Evolutionary conservation across 2,888 invertebrate species (phyloP).

Genomic region (Troides aeacus): DNA sequence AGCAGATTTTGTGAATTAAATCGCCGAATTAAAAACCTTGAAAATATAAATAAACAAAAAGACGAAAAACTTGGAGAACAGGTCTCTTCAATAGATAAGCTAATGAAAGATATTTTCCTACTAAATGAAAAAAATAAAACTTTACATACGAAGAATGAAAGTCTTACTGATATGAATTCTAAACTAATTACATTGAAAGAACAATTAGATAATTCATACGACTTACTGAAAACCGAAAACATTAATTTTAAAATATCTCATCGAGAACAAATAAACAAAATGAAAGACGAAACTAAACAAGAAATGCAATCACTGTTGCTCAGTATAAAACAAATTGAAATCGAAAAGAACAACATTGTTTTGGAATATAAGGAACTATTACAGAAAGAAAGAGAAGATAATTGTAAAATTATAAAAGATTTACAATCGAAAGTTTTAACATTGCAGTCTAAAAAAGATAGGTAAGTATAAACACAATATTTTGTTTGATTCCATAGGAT

Average conservation of each 20-base stretch:
- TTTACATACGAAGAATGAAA: slow-evolving; percentile 53
- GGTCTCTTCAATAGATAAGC: slow-evolving; percentile 47
- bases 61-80: slow-evolving; percentile 50
- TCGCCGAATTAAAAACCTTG: slow-evolving; percentile 40
- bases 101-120: slow-evolving; percentile 53
- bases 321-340: slow-evolving; percentile 63
- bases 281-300: slow-evolving; percentile 54
- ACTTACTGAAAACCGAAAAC: slow-evolving; percentile 50
- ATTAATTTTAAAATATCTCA: slow-evolving; percentile 44
- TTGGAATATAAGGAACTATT: slow-evolving; percentile 75
- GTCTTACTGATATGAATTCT: slow-evolving; percentile 48
- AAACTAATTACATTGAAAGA: slow-evolving; percentile 54
- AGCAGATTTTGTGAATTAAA: slow-evolving; percentile 40
- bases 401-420: slow-evolving; percentile 55
- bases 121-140: slow-evolving; percentile 61
- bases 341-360: slow-evolving; percentile 61
- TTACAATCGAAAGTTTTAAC: slow-evolving; percentile 56
- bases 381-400: slow-evolving; percentile 74
- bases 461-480: slow-evolving; percentile 44
- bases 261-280: slow-evolving; percentile 42
- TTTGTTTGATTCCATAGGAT: background rate
- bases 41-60: slow-evolving; percentile 44
- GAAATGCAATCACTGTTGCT: slow-evolving; percentile 68
- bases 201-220: slow-evolving; percentile 45
- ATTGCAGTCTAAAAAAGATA: slow-evolving; percentile 58